A percentile compares a stretch with the other conserved stretches of the same genome.
Evolutionary conservation across 2,797 vertebrate species (phyloP).

Genomic region (Acanthornis magna): DNA sequence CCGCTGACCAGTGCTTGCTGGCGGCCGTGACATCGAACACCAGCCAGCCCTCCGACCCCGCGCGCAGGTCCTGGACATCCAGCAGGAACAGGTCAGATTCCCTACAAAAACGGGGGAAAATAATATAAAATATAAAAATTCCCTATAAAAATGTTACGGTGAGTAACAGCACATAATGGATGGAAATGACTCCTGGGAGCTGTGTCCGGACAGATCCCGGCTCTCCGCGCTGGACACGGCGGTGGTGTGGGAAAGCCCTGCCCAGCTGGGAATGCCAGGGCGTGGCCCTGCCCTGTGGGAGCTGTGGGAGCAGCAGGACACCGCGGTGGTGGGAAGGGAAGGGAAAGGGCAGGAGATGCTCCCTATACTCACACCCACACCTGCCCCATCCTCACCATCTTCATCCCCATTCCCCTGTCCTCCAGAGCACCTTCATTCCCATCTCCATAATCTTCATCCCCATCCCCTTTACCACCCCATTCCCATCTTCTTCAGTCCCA

Average conservation of each 20-base stretch:
- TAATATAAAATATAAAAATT: too few relatives aligned
- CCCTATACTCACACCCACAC: rapidly evolving
- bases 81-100: slow-evolving; percentile 91
- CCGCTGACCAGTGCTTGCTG: slow-evolving; percentile 88
- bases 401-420: too few relatives aligned
- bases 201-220: not conserved
- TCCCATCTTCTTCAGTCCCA: too few relatives aligned
- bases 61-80: slow-evolving; percentile 88
- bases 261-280: not conserved
- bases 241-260: not conserved
- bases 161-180: not conserved
- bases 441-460: too few relatives aligned
- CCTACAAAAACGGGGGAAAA: slow-evolving; percentile 63
- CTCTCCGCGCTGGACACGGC: rapidly evolving
- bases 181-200: not conserved
- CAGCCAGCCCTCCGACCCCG: slow-evolving; percentile 91
- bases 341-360: not conserved
- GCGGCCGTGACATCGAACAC: slow-evolving; percentile 92
- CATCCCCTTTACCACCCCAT: too few relatives aligned
- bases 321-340: not conserved
- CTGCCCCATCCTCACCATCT: not conserved
- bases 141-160: not conserved
- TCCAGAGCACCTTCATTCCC: too few relatives aligned
- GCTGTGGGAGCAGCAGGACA: not conserved
- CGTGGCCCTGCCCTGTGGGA: not conserved